Percentiles rank a stretch among this genome's conserved stretches.
Conservation (phyloP, 2,797 vertebrate genomes). For the Morelia viridis region DNA sequence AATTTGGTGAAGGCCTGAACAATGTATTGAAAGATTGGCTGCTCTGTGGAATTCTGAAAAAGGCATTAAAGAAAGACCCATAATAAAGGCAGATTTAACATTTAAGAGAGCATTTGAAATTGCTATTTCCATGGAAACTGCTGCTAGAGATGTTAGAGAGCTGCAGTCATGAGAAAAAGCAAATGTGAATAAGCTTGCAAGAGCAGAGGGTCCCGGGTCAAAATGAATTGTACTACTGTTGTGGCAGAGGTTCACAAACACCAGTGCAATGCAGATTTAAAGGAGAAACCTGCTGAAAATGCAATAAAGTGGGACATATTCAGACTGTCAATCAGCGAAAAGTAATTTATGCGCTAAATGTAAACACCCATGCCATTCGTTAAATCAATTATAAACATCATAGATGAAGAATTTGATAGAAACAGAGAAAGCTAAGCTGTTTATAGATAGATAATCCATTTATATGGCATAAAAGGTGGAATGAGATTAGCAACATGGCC, state of each 20-base stretch:
- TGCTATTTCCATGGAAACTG: background rate
- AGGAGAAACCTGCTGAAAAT: background rate
- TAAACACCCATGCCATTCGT: background rate
- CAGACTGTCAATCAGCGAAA: background rate
- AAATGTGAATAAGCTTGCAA: background rate
- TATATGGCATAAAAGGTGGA: background rate
- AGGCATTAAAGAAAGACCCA: background rate
- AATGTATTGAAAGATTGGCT: background rate
- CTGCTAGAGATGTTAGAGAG: background rate
- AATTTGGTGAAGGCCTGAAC: background rate
- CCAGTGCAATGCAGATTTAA: background rate
- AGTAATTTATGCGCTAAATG: background rate
- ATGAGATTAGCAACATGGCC: background rate
- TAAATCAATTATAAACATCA: background rate
- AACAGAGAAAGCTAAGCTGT: background rate
- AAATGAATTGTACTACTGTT: background rate
- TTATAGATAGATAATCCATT: background rate
- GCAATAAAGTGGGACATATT: background rate
- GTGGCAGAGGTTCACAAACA: background rate
- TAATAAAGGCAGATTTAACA: background rate
- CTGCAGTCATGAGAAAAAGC: background rate
- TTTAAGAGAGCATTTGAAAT: background rate
- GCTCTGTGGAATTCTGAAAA: background rate
- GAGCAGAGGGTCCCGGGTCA: background rate
- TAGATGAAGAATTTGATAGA: background rate